A percentile compares a stretch with the other conserved stretches of the same genome.
Evolutionary conservation across 2,797 vertebrate genomes (phyloP).

Genomic region (Pteronotus mesoamericanus): DNA sequence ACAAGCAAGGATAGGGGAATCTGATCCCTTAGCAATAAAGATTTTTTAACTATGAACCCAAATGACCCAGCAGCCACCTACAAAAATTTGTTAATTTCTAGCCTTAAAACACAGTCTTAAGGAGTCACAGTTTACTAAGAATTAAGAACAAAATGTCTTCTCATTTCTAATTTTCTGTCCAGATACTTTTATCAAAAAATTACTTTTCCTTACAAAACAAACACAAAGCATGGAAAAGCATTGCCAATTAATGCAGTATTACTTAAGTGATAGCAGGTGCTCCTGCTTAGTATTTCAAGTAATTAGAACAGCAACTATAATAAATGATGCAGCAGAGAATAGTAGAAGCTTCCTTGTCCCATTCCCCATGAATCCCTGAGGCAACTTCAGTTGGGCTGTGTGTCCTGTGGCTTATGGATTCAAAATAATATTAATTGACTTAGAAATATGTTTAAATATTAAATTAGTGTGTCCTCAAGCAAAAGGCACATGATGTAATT

Average conservation of each 20-base stretch:
- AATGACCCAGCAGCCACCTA: background rate
- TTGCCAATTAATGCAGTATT: background rate
- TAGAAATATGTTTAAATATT: background rate
- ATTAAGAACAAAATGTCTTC: background rate
- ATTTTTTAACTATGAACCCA: background rate
- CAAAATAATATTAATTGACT: slow-evolving; percentile 20
- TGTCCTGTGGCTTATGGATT: background rate
- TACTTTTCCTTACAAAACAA: background rate
- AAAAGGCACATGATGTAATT: background rate
- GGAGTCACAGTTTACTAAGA: background rate
- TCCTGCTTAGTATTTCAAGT: background rate
- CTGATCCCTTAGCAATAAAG: background rate
- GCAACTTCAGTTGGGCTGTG: background rate
- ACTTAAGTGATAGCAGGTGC: background rate
- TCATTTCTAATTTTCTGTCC: background rate
- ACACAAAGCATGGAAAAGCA: background rate
- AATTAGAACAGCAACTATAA: background rate
- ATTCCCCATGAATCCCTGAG: background rate
- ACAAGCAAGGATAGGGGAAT: background rate
- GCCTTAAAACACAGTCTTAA: background rate
- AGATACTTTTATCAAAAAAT: background rate
- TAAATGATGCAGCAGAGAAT: background rate
- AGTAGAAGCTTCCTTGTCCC: background rate
- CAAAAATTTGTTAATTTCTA: background rate
- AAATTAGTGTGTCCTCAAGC: background rate